Percentiles rank a stretch among this genome's conserved stretches.
These are phyloP conservation scores for Myotis yumanensis DNA, from an alignment of 2,113 vertebrate genomes.

Conservation along the genomic window DNA sequence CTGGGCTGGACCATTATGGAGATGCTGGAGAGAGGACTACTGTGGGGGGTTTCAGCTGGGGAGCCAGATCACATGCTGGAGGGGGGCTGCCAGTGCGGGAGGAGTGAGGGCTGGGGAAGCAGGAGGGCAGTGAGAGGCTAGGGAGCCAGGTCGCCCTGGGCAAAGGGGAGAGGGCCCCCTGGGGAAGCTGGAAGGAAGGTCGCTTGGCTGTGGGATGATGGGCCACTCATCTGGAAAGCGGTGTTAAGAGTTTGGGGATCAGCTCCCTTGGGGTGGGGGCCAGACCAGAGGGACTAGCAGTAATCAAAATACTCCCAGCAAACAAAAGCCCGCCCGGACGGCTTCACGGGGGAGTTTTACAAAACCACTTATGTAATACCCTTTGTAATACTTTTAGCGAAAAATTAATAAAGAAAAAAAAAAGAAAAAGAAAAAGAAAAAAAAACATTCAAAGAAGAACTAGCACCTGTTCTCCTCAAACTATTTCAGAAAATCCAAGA, in stretches of 20 bases:
- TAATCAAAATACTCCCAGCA: too few relatives aligned
- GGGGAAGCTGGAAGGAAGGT: not conserved
- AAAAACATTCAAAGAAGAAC: too few relatives aligned
- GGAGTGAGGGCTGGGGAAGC: not conserved
- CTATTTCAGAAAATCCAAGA: too few relatives aligned
- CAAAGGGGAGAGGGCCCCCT: not conserved
- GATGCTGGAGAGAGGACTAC: not conserved
- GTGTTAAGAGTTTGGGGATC: not conserved
- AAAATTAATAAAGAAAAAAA: too few relatives aligned
- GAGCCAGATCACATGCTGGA: not conserved
- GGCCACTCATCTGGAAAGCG: not conserved
- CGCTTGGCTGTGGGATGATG: not conserved
- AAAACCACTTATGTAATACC: too few relatives aligned
- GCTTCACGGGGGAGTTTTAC: too few relatives aligned
- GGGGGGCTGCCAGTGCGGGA: too few relatives aligned
- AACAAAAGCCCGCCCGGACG: too few relatives aligned
- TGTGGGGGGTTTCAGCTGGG: not conserved
- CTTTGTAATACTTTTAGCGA: too few relatives aligned
- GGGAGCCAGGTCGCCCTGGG: not conserved
- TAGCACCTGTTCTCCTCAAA: too few relatives aligned
- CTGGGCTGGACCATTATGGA: not conserved
- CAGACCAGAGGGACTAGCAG: not conserved
- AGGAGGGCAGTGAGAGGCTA: not conserved
- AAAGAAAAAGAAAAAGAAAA: too few relatives aligned
- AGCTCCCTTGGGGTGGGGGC: not conserved